Evolutionary conservation across 2,888 invertebrate species (phyloP).

Genomic region (Lumbricus terrestris): DNA sequence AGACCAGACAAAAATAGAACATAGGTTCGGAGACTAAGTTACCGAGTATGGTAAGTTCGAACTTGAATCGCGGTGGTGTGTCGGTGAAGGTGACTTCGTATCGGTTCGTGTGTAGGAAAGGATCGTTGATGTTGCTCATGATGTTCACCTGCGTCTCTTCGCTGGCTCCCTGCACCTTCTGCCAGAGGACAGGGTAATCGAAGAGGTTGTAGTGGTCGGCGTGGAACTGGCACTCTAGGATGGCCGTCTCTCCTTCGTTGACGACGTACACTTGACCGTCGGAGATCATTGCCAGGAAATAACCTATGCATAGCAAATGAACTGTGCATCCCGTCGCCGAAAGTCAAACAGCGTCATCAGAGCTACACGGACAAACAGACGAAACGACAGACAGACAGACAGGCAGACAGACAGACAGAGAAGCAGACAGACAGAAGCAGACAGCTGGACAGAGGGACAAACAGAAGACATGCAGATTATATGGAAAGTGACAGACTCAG

Average conservation of each 20-base stretch:
- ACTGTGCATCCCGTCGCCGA: background rate
- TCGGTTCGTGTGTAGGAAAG: conserved; percentile 31
- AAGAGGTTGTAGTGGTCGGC: conserved; percentile 31
- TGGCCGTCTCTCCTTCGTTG: conserved; percentile 22
- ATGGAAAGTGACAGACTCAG: background rate
- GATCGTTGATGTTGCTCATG: conserved; percentile 37
- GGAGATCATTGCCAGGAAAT: conserved; percentile 28
- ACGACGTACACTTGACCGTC: conserved; percentile 24
- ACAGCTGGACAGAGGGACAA: background rate
- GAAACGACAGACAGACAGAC: background rate
- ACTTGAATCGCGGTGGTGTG: conserved; percentile 28
- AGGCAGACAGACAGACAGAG: background rate
- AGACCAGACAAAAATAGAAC: background rate
- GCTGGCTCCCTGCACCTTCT: conserved; percentile 32
- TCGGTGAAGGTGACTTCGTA: conserved; percentile 31
- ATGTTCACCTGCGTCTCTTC: conserved; percentile 36
- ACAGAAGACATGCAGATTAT: background rate
- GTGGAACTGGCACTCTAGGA: conserved; percentile 25
- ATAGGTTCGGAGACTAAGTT: background rate
- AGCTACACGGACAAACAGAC: background rate
- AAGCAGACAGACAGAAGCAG: background rate
- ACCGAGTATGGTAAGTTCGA: conserved; percentile 25
- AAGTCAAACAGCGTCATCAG: background rate
- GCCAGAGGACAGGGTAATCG: conserved; percentile 34
- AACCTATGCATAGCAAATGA: conserved; percentile 7